Evolutionary conservation across 1,140 invertebrate genomes (phyloP).

Genomic region (Adelges cooleyi): DNA sequence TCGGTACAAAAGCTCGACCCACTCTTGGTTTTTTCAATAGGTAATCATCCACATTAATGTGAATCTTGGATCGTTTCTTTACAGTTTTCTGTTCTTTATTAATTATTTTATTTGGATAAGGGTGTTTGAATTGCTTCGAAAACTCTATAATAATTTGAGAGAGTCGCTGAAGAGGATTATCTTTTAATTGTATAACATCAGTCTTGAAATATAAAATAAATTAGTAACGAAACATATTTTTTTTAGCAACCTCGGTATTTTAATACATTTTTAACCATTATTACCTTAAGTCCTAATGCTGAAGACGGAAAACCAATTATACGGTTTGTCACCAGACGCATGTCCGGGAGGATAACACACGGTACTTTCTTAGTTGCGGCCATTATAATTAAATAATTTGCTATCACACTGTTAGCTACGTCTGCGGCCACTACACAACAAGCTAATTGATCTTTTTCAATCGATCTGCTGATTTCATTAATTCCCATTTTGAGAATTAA

Average conservation of each 20-base stretch:
- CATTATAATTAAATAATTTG: conserved; percentile 10
- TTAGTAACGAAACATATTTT: neutral
- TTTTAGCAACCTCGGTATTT: no score
- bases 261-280: no score
- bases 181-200: neutral
- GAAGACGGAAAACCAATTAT: conserved; percentile 7
- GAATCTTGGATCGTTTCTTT: neutral
- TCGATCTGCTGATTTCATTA: conserved; percentile 14
- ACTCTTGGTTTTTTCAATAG: conserved; percentile 10
- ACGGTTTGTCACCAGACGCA: neutral
- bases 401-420: conserved; percentile 2
- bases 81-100: neutral
- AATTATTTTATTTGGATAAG: neutral
- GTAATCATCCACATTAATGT: neutral
- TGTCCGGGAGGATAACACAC: neutral
- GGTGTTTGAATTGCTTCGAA: neutral
- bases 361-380: neutral
- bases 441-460: conserved; percentile 13
- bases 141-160: neutral
- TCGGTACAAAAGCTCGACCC: conserved; percentile 4
- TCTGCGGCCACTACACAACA: conserved; percentile 23
- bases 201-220: neutral
- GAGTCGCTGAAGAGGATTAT: neutral
- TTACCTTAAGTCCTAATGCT: conserved; percentile 6
- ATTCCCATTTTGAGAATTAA: conserved; percentile 16